Percentiles rank a stretch among this genome's conserved stretches.
Evolutionary conservation across 2,888 invertebrate species (phyloP).

Genomic region (Ochropleura plecta): DNA sequence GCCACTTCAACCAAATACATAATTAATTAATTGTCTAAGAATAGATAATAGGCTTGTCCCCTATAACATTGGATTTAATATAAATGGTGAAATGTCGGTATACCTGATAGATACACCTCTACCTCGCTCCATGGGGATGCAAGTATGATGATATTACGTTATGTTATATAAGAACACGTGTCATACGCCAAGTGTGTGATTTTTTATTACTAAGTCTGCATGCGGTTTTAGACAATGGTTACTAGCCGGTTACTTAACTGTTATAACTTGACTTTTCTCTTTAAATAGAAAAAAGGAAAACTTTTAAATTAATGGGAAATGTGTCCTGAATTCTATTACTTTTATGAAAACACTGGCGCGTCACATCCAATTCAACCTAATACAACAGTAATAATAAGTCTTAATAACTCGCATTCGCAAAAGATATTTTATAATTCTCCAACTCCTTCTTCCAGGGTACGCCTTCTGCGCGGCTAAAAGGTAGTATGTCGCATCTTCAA

Average conservation of each 20-base stretch:
- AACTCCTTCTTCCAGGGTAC: too few species aligned
- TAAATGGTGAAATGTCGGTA: not conserved
- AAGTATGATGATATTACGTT: not conserved
- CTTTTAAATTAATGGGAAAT: too few species aligned
- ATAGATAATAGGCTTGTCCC: not conserved
- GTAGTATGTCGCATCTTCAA: too few species aligned
- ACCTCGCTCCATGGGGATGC: not conserved
- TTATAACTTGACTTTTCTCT: not conserved
- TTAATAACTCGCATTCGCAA: not conserved
- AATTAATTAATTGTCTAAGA: not conserved
- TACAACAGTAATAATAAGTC: too few species aligned
- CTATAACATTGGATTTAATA: not conserved
- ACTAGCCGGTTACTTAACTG: not conserved
- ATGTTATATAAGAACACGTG: not conserved
- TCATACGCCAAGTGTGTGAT: not conserved
- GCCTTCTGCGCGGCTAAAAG: too few species aligned
- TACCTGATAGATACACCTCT: not conserved
- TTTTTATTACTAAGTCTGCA: not conserved
- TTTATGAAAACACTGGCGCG: too few species aligned
- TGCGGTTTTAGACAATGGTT: not conserved
- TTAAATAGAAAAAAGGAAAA: too few species aligned
- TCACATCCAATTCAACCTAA: too few species aligned
- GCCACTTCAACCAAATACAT: conserved; percentile 29
- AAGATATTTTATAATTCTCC: too few species aligned
- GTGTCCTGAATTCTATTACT: too few species aligned